A percentile compares a stretch with the other conserved stretches of the same genome.
These are phyloP conservation scores for Thaumatotibia leucotreta DNA, from an alignment of 1,140 invertebrate species.

Conservation along the genomic window DNA sequence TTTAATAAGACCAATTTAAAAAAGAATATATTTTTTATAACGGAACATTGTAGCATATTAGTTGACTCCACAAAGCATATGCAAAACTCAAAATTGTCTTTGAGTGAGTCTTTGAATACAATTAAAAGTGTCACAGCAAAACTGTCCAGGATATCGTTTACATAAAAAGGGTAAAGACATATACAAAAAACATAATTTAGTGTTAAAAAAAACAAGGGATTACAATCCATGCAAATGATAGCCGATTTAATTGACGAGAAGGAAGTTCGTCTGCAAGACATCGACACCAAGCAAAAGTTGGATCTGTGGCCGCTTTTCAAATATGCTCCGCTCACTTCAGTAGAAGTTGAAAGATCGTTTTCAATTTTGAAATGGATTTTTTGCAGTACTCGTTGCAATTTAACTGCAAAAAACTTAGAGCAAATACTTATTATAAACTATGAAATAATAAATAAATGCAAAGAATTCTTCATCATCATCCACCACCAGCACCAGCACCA, in stretches of 20 bases:
- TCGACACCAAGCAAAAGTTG: neutral
- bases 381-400: neutral
- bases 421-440: neutral
- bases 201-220: neutral
- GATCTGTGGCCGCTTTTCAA: neutral
- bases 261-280: neutral
- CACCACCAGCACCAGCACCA: too few species aligned
- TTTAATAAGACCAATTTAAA: neutral
- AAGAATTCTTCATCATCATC: too few species aligned
- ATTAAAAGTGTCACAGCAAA: neutral
- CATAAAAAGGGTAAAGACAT: neutral
- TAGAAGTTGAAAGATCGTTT: neutral
- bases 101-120: neutral
- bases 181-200: neutral
- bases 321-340: neutral
- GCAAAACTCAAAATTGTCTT: neutral
- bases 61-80: neutral
- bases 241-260: neutral
- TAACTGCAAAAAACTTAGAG: neutral
- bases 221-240: neutral
- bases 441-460: neutral
- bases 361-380: neutral
- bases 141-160: neutral
- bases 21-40: neutral
- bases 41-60: neutral